A percentile compares a stretch with the other conserved stretches of the same genome.
Evolutionary conservation across 2,888 invertebrate genomes (phyloP).

Genomic region (Andrena marginata): DNA sequence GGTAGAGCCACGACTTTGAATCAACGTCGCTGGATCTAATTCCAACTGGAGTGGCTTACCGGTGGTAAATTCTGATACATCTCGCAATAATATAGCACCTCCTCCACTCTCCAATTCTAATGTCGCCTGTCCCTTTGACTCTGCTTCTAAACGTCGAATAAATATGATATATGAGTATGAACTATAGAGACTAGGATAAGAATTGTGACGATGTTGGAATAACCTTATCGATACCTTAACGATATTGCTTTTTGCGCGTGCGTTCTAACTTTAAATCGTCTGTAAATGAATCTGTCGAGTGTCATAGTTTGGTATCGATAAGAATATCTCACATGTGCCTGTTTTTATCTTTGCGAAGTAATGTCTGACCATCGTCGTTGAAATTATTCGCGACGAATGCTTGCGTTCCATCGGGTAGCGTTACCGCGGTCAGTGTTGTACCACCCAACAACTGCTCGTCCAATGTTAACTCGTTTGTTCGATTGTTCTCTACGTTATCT

Average conservation of each 20-base stretch:
- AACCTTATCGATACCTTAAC: not conserved
- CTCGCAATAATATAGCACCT: conserved; percentile 79
- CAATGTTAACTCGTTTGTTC: conserved; percentile 77
- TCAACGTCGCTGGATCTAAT: conserved; percentile 74
- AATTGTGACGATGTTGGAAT: not conserved
- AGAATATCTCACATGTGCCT: not conserved
- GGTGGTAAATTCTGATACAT: conserved; percentile 77
- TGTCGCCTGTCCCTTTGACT: conserved; percentile 66
- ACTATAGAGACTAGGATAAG: not conserved
- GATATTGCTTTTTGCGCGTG: not conserved
- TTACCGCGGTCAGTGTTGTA: conserved; percentile 80
- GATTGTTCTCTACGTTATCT: conserved; percentile 65
- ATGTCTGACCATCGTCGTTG: conserved; percentile 58
- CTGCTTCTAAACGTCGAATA: conserved; percentile 54
- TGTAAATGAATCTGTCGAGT: not conserved
- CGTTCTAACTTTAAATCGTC: not conserved
- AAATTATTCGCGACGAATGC: conserved; percentile 80
- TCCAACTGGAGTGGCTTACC: conserved; percentile 78
- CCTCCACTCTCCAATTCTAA: conserved; percentile 78
- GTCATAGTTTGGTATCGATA: not conserved
- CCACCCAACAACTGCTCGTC: conserved; percentile 77
- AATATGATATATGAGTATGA: not conserved
- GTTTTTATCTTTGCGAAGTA: not conserved
- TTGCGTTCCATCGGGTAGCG: conserved; percentile 82
- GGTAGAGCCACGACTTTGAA: conserved; percentile 68